Evolutionary conservation across 2,888 invertebrate species (phyloP), one percentile per base, ranked within the genome.

Genomic region (Matsumyia berberina): DNA sequence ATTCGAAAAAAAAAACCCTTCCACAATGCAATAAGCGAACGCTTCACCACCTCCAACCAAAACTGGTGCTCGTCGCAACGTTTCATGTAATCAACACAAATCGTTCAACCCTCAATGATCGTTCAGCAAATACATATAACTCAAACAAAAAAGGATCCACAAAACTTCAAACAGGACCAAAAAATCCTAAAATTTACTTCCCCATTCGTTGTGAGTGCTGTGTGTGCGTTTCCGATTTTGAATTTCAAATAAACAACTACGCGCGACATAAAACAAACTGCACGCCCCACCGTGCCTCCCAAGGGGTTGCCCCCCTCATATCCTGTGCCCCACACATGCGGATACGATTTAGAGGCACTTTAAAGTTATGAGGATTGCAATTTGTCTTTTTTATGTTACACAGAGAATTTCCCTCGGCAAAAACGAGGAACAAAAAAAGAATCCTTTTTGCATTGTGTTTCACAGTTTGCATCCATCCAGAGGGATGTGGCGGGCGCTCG

Each of bases 351-450:
- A 80, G 76, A 74, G 80, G 74, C 80, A 80, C 80, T 85, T 80
- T 76, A 76, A 85, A 79, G 60, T 80, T 85, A 80, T 80, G 80
- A 76, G 85, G 44, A 76, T 80, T 70, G 80, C 80, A 80, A 80
- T 85, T 80, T 85, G 66, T 85, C 80, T 80, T 66, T 72, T 74
- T 74, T 78, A 64, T 76, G 51, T 60, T 46, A 17, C 53, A 80
- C 67, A 57, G 66, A 35, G 51, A 70, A 74, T 70, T 85, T 70
- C 46, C 12, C 35, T 77, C 24, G 6, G 29, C 17, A 31, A 44
- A 58, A 49, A 60, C 44, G 58, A 0, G 1, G 12, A 24, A 49
- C 12, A 29, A 44, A 35, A 17, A 67, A 49, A 74, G 64, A 79
- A 67, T 37, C 42, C 60, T 60, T 73, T 72, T 83, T 78, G 53